phyloP scores from a whole-genome alignment of 2,888 invertebrate species.

The Hypselothyrea guttata region DNA sequence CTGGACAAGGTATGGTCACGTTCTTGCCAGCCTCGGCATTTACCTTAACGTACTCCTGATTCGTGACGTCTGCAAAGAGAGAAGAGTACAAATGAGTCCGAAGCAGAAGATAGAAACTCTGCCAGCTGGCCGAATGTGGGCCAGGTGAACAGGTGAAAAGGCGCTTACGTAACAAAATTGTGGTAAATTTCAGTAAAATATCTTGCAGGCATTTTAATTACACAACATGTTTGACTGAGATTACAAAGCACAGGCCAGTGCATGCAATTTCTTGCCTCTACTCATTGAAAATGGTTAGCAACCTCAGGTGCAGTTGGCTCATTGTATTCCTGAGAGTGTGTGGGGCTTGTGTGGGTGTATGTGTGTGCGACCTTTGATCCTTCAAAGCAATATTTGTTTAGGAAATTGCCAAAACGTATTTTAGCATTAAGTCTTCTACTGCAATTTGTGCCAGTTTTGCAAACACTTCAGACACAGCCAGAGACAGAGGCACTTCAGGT shows the following conservation, averaged over 20 bases:
- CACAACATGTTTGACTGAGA: constrained; percentile 55
- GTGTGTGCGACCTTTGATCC: constrained; percentile 47
- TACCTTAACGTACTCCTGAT: constrained; percentile 84
- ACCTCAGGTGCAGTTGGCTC: constrained; percentile 17
- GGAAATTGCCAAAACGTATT: constrained; percentile 66
- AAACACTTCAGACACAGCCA: background rate
- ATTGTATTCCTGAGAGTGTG: constrained; percentile 1
- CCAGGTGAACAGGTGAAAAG: constrained; percentile 14
- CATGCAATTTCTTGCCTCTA: constrained; percentile 41
- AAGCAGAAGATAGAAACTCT: background rate
- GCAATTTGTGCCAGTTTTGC: constrained; percentile 1
- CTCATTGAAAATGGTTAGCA: constrained; percentile 20
- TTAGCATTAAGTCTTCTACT: constrained; percentile 15
- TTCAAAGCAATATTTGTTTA: constrained; percentile 68
- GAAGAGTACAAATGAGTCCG: no score
- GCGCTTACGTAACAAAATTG: constrained; percentile 49
- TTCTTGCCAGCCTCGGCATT: constrained; percentile 86
- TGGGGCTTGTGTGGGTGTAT: constrained; percentile 25
- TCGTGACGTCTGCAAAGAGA: constrained; percentile 84
- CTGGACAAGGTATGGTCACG: constrained; percentile 86
- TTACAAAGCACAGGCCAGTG: constrained; percentile 33
- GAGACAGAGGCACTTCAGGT: background rate
- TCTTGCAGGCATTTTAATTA: constrained; percentile 70
- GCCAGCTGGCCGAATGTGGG: background rate
- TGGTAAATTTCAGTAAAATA: constrained; percentile 54